Conservation (phyloP, 1,140 invertebrate species). For the Sinella curviseta region DNA sequence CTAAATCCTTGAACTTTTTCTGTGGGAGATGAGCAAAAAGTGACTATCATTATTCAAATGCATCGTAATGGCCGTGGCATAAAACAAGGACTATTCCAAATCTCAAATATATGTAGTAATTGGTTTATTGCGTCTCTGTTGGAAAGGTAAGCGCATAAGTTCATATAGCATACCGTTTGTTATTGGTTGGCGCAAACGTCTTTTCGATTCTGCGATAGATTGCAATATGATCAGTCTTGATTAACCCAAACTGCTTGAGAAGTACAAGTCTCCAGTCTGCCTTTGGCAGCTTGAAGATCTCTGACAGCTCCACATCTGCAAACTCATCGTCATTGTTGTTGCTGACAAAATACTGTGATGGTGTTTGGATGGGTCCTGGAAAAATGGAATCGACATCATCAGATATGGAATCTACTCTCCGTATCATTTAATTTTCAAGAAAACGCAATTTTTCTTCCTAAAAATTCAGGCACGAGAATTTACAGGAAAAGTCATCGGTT, state of each 20-base stretch:
- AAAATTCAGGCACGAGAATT: no score
- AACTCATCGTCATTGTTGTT: slow-evolving; percentile 39
- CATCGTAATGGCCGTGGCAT: no score
- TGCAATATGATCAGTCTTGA: slow-evolving; percentile 38
- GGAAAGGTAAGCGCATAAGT: no score
- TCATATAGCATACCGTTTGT: slow-evolving; percentile 2
- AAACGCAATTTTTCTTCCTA: no score
- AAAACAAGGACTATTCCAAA: no score
- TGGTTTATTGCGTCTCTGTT: no score
- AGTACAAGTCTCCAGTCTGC: slow-evolving; percentile 36
- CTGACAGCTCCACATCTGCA: slow-evolving; percentile 34
- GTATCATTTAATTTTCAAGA: no score
- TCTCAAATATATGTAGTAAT: background rate
- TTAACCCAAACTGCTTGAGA: slow-evolving; percentile 37
- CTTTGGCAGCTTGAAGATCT: slow-evolving; percentile 33
- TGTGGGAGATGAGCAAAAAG: background rate
- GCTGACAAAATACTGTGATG: background rate
- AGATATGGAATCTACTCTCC: no score
- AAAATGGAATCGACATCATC: no score
- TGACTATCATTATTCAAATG: background rate
- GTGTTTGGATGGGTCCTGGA: slow-evolving; percentile 61
- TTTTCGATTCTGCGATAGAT: slow-evolving; percentile 40
- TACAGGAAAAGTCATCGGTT: no score
- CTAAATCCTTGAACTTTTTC: slow-evolving; percentile 20
- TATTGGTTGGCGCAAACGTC: slow-evolving; percentile 6